phyloP scores from a whole-genome alignment of 2,888 invertebrate species.

The Thereva nobilitata region DNA sequence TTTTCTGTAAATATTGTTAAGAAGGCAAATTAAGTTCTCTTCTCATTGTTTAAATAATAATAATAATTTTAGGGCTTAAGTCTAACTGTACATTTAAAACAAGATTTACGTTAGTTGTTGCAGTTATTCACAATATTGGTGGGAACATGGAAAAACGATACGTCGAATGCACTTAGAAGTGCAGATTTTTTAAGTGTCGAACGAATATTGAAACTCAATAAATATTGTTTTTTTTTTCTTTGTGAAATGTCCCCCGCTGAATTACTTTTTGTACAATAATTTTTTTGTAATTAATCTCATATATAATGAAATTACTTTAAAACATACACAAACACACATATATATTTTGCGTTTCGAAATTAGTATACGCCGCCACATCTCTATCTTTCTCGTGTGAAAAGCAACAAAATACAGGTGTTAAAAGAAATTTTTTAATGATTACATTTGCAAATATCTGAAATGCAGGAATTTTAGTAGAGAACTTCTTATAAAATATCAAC shows the following conservation, averaged over 20 bases:
- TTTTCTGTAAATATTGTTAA: conserved; percentile 31
- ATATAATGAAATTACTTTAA: neutral
- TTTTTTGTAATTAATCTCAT: conserved; percentile 31
- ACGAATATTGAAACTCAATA: too few relatives aligned
- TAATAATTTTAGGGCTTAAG: conserved; percentile 13
- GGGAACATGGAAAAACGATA: neutral
- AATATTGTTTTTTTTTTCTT: too few relatives aligned
- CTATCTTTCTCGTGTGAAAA: too few relatives aligned
- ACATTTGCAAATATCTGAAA: too few relatives aligned
- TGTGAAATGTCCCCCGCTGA: neutral
- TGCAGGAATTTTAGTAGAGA: too few relatives aligned
- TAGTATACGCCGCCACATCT: too few relatives aligned
- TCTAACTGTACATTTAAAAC: conserved; percentile 21
- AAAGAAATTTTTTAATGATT: too few relatives aligned
- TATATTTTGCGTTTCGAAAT: conserved; percentile 12
- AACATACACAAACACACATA: neutral
- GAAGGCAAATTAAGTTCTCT: conserved; percentile 8
- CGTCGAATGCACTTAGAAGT: neutral
- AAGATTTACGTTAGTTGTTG: conserved; percentile 17
- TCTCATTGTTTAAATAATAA: conserved; percentile 20
- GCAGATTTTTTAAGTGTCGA: too few relatives aligned
- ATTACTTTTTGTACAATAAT: conserved; percentile 9
- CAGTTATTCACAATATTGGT: conserved; percentile 14
- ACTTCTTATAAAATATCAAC: too few relatives aligned
- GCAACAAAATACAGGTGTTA: too few relatives aligned